These are phyloP conservation scores for Nettapus auritus DNA, from an alignment of 2,113 vertebrate genomes.

Conservation along the genomic window DNA sequence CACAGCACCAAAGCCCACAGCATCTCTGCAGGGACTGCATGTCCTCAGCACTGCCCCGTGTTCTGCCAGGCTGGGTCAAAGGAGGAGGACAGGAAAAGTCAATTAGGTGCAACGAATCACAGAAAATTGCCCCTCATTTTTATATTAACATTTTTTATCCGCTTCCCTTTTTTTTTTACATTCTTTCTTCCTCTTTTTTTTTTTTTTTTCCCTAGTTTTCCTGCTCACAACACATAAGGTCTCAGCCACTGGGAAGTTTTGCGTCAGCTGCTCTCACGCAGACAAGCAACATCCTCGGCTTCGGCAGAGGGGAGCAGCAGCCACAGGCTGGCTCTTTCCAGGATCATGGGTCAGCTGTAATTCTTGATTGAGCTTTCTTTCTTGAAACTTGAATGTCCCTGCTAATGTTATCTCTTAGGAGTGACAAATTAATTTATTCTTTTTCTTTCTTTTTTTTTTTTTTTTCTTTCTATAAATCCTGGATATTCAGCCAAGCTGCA, in stretches of 20 bases:
- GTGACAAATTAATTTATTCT: not conserved
- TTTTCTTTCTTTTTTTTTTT: too few relatives aligned
- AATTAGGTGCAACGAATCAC: not conserved
- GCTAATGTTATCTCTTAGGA: not conserved
- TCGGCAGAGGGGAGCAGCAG: not conserved
- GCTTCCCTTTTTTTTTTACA: accelerated
- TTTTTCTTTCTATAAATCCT: not conserved
- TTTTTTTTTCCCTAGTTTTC: not conserved
- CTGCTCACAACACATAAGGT: not conserved
- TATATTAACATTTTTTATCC: not conserved
- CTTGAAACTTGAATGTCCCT: not conserved
- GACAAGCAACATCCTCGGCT: not conserved
- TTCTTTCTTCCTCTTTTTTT: not conserved
- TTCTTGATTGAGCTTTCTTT: not conserved
- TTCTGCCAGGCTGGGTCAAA: not conserved
- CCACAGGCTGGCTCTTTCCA: not conserved
- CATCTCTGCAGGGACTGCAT: too few relatives aligned
- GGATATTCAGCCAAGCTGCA: not conserved
- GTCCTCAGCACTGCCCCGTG: not conserved
- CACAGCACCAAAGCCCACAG: not conserved
- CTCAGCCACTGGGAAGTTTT: not conserved
- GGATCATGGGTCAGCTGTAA: not conserved
- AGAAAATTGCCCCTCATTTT: not conserved
- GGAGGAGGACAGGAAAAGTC: not conserved
- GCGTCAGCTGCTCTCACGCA: not conserved